Percentiles rank a stretch among this genome's conserved stretches.
Conservation (phyloP, 2,113 vertebrate species). For the Polyodon spathula region DNA sequence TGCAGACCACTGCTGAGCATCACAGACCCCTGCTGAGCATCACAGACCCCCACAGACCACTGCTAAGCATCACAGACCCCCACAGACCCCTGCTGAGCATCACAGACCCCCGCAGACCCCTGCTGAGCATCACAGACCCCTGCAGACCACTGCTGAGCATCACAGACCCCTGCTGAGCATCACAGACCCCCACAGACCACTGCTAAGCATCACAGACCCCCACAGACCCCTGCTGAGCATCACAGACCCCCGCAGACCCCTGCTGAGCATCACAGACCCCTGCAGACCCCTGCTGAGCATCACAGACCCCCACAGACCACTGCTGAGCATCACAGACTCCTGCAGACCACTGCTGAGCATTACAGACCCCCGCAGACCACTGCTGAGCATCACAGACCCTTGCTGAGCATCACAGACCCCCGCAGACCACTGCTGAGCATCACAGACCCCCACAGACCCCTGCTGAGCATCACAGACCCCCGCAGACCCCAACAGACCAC, state of each 20-base stretch:
- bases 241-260: too few relatives aligned
- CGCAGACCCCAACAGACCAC: too few relatives aligned
- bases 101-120: not conserved
- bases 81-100: not conserved
- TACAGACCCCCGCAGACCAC: not conserved
- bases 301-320: not conserved
- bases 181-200: not conserved
- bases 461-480: too few relatives aligned
- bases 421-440: not conserved
- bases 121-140: too few relatives aligned
- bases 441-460: not conserved
- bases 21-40: too few relatives aligned
- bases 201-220: not conserved
- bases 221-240: too few relatives aligned
- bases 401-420: too few relatives aligned
- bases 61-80: not conserved
- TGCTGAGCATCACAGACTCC: not conserved
- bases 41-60: not conserved
- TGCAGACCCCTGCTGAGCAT: not conserved
- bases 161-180: not conserved
- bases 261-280: not conserved
- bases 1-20: not conserved
- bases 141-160: too few relatives aligned
- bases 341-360: too few relatives aligned
- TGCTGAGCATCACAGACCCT: not conserved